Evolutionary conservation across 2,113 vertebrate species (phyloP).

Genomic region (Numida meleagris): DNA sequence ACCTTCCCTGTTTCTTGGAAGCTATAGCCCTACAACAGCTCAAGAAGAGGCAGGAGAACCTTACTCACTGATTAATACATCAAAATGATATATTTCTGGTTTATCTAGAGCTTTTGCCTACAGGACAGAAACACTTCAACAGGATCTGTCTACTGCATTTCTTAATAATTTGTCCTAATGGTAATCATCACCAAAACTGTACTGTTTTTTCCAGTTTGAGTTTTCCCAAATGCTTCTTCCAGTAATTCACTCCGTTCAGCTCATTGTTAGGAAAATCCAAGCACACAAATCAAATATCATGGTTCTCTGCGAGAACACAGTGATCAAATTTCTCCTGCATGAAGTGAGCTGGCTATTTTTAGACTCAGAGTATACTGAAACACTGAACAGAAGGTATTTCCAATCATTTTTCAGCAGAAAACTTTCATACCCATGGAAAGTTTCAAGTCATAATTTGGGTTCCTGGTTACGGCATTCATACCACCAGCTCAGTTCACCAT

Average conservation of each 20-base stretch:
- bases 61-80: background rate
- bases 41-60: background rate
- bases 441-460: too few relatives aligned
- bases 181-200: background rate
- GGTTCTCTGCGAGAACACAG: background rate
- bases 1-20: background rate
- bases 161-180: background rate
- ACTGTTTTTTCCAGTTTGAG: background rate
- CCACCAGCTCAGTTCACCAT: background rate
- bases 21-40: background rate
- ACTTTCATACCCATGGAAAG: conserved; percentile 7
- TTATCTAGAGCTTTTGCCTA: background rate
- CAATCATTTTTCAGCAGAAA: conserved; percentile 17
- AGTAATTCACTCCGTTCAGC: background rate
- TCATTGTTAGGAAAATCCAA: conserved; percentile 12
- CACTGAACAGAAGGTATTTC: conserved; percentile 38
- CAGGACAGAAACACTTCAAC: background rate
- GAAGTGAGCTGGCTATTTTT: background rate
- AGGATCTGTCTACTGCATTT: background rate
- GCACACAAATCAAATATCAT: background rate
- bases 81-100: background rate
- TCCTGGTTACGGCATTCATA: too few relatives aligned
- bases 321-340: background rate
- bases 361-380: background rate
- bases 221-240: conserved; percentile 11